phyloP scores from a whole-genome alignment of 2,113 vertebrate genomes.

The Herpetotheres cachinnans region DNA sequence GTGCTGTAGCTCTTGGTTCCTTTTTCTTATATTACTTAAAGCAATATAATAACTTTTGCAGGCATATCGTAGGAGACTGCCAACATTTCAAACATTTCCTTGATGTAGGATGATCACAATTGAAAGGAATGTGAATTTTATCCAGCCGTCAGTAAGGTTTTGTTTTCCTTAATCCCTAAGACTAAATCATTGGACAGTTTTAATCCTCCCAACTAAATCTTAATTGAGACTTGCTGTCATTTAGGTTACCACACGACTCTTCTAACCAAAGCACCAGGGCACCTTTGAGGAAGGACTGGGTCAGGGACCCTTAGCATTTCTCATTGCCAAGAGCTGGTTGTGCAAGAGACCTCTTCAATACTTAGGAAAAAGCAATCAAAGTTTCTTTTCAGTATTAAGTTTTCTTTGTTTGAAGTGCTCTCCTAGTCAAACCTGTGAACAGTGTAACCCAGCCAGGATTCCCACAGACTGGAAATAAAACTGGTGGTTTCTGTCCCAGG shows the following conservation, averaged over 20 bases:
- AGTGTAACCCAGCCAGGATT: background rate
- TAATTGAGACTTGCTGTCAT: conserved; percentile 46
- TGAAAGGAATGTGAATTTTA: conserved; percentile 74
- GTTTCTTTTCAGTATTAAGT: background rate
- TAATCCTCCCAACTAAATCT: conserved; percentile 59
- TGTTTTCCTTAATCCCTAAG: conserved; percentile 69
- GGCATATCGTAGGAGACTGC: conserved; percentile 32
- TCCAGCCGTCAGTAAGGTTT: conserved; percentile 46
- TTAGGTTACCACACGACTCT: background rate
- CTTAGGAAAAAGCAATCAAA: background rate
- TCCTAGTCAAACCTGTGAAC: background rate
- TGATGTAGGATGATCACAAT: conserved; percentile 71
- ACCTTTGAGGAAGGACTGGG: background rate
- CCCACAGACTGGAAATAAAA: background rate
- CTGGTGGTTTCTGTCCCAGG: background rate
- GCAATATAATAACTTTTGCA: conserved; percentile 70
- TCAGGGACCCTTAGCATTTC: background rate
- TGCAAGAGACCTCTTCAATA: background rate
- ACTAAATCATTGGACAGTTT: conserved; percentile 60
- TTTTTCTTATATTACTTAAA: conserved; percentile 41
- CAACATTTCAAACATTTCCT: conserved; percentile 72
- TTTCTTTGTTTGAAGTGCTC: background rate
- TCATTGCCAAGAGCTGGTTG: background rate
- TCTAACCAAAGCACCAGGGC: background rate
- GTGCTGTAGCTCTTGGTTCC: conserved; percentile 20